These are phyloP conservation scores for Chelonoidis abingdonii DNA, from an alignment of 2,113 vertebrate species.

Conservation along the genomic window DNA sequence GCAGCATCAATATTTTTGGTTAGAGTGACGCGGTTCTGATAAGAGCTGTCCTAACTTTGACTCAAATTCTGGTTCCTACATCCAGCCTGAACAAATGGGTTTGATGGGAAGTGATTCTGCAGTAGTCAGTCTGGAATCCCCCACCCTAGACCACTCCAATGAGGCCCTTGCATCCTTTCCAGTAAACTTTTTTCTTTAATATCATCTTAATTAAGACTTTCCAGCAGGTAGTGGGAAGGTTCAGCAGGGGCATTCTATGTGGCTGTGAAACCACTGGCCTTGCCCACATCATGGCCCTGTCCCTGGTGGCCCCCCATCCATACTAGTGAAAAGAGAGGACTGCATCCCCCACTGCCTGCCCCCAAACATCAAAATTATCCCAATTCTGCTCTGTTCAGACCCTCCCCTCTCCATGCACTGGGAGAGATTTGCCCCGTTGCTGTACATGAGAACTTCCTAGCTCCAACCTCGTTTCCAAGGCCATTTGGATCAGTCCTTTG, in stretches of 20 bases:
- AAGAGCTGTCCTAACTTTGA: neutral
- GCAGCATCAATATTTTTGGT: neutral
- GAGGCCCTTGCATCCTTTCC: neutral
- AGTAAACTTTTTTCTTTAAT: neutral
- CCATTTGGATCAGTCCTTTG: neutral
- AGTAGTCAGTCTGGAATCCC: neutral
- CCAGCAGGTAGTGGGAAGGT: neutral
- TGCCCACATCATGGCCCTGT: neutral
- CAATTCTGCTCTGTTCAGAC: neutral
- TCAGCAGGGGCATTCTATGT: too few species aligned
- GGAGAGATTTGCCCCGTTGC: neutral
- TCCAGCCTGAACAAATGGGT: neutral
- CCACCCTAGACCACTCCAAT: neutral
- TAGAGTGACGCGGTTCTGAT: neutral
- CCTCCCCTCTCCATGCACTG: neutral
- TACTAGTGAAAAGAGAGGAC: neutral
- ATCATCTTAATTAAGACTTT: neutral
- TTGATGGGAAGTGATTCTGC: neutral
- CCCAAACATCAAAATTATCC: neutral
- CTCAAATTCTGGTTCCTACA: neutral
- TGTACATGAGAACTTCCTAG: neutral
- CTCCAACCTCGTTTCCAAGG: neutral
- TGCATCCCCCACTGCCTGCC: neutral
- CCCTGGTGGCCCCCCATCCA: neutral
- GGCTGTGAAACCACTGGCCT: neutral